These are phyloP conservation scores for Myrmecophaga tridactyla DNA, from an alignment of 2,113 vertebrate species.

Conservation along the genomic window DNA sequence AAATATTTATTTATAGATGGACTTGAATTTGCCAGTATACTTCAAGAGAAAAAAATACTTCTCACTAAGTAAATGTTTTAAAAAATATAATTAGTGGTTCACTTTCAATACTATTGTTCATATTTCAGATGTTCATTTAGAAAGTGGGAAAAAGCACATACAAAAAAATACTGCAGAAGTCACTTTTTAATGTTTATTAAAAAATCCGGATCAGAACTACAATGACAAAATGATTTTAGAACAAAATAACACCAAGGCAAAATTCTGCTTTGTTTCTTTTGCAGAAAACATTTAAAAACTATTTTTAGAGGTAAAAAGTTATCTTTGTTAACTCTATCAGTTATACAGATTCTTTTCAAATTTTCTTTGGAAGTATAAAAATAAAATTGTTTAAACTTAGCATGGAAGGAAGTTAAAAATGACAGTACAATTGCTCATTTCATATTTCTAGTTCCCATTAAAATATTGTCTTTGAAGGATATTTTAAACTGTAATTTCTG, in stretches of 20 bases:
- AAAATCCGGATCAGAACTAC: neutral
- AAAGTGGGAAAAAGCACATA: neutral
- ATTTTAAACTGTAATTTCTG: constrained; percentile 28
- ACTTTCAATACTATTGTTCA: neutral
- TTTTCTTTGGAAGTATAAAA: neutral
- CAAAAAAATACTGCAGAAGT: neutral
- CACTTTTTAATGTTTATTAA: neutral
- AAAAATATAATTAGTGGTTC: constrained; percentile 3
- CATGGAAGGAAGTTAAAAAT: neutral
- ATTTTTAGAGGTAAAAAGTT: neutral
- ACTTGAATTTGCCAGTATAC: neutral
- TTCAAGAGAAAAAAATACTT: neutral
- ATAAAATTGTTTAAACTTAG: constrained; percentile 33
- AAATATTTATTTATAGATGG: constrained; percentile 18
- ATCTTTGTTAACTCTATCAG: constrained; percentile 16
- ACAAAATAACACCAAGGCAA: neutral
- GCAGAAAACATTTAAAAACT: neutral
- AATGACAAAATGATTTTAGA: constrained; percentile 10
- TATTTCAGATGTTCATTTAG: constrained; percentile 39
- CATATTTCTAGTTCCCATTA: neutral
- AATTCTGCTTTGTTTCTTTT: constrained; percentile 27
- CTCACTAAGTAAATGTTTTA: neutral
- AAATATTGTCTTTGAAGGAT: neutral
- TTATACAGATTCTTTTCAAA: neutral
- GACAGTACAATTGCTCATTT: neutral